These are phyloP conservation scores for Thamnophis sirtalis DNA, from an alignment of 2,113 vertebrate species.

Conservation along the genomic window DNA sequence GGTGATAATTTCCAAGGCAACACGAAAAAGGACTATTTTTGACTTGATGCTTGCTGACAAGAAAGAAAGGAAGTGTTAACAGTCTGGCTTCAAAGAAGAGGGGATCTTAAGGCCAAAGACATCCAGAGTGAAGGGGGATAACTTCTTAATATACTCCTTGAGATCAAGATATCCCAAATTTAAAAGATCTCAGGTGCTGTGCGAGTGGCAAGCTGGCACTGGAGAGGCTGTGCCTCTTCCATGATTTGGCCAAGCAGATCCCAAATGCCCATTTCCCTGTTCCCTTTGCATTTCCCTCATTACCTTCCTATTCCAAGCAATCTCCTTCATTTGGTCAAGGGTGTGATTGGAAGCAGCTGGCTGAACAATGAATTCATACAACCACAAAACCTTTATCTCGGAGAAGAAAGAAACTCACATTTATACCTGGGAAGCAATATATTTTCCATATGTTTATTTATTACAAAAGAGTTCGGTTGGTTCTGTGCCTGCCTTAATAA, in stretches of 20 bases:
- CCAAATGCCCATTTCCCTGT: background rate
- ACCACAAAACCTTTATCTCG: background rate
- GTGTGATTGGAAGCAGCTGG: background rate
- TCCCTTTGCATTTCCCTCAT: background rate
- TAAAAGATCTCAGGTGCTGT: conserved; percentile 16
- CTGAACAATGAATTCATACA: background rate
- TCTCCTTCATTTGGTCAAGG: background rate
- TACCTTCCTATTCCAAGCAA: background rate
- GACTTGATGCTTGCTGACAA: conserved; percentile 44
- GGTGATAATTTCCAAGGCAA: conserved; percentile 64
- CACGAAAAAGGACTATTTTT: conserved; percentile 44
- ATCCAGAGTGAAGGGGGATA: conserved; percentile 33
- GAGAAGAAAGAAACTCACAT: background rate
- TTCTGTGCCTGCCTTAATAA: background rate
- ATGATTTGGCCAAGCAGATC: background rate
- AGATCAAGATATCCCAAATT: conserved; percentile 36
- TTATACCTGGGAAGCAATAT: background rate
- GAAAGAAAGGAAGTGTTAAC: conserved; percentile 38
- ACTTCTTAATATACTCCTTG: conserved; percentile 44
- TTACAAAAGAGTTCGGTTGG: background rate
- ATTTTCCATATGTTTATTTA: background rate
- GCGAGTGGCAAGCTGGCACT: too few relatives aligned
- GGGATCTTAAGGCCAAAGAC: conserved; percentile 33
- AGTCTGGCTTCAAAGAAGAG: conserved; percentile 23
- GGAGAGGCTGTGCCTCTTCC: conserved; percentile 1